A percentile compares a stretch with the other conserved stretches of the same genome.
phyloP scores from a whole-genome alignment of 2,797 vertebrate genomes.

The Cuniculus paca region DNA sequence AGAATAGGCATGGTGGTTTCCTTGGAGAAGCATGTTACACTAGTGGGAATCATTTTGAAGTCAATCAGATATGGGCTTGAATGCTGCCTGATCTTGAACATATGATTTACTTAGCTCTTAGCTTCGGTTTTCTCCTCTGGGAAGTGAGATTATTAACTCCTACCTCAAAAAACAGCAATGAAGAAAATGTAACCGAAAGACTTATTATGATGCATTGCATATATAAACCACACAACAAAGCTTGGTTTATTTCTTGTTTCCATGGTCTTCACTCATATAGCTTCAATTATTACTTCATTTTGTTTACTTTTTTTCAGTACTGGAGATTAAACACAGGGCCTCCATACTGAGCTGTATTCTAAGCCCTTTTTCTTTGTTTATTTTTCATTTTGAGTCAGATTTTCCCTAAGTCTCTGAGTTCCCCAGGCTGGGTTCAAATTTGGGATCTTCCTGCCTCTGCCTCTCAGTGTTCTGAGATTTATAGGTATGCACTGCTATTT shows the following conservation, averaged over 20 bases:
- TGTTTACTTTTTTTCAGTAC: background rate
- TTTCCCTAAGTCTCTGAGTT: background rate
- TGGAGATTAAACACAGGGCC: background rate
- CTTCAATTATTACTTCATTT: background rate
- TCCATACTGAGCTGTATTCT: background rate
- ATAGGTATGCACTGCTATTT: background rate
- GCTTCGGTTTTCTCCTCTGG: background rate
- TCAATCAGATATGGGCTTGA: background rate
- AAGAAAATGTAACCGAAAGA: background rate
- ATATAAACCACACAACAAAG: background rate
- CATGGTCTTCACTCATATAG: background rate
- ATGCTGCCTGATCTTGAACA: background rate
- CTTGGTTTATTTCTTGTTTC: background rate
- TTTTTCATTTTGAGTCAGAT: background rate
- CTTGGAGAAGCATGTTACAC: background rate
- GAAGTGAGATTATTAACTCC: background rate
- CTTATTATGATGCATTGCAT: background rate
- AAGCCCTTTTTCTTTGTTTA: background rate
- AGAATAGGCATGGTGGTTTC: background rate
- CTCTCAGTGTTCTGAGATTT: background rate
- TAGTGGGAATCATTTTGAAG: background rate
- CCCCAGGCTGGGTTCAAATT: background rate
- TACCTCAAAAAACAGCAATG: background rate
- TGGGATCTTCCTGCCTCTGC: background rate
- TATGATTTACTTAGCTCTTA: background rate